Percentiles rank a stretch among this genome's conserved stretches.
Evolutionary conservation across 1,140 invertebrate genomes (phyloP).

Genomic region (Conus ventricosus): DNA sequence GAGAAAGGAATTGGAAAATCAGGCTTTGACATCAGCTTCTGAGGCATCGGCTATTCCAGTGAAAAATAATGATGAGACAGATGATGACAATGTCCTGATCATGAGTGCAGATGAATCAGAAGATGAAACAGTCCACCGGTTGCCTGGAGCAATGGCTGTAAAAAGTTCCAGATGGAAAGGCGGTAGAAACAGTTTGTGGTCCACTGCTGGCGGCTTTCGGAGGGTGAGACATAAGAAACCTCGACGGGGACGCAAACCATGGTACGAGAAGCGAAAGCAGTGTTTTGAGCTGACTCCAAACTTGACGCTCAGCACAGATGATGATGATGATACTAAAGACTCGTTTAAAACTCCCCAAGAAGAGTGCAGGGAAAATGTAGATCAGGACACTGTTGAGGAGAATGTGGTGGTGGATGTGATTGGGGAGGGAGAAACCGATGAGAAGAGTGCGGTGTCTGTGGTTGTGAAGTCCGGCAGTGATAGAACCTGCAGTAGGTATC

Average conservation of each 20-base stretch:
- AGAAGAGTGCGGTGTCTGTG: background rate
- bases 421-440: slow-evolving; percentile 23
- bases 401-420: slow-evolving; percentile 21
- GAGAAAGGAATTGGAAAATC: background rate
- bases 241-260: slow-evolving; percentile 21
- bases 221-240: slow-evolving; percentile 9
- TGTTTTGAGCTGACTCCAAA: background rate
- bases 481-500: background rate
- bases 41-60: background rate
- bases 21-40: background rate
- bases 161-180: background rate
- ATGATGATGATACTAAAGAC: background rate
- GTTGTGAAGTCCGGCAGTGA: background rate
- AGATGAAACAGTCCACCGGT: background rate
- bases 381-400: background rate
- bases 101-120: slow-evolving; percentile 16
- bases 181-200: background rate
- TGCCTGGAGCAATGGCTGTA: background rate
- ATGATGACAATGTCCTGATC: background rate
- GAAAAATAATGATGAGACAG: background rate
- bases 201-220: background rate
- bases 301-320: slow-evolving; percentile 8
- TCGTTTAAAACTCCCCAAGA: background rate
- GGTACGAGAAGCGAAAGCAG: slow-evolving; percentile 20
- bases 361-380: background rate